Conservation (phyloP, 2,797 vertebrate species). For the Brachymystax lenok region DNA sequence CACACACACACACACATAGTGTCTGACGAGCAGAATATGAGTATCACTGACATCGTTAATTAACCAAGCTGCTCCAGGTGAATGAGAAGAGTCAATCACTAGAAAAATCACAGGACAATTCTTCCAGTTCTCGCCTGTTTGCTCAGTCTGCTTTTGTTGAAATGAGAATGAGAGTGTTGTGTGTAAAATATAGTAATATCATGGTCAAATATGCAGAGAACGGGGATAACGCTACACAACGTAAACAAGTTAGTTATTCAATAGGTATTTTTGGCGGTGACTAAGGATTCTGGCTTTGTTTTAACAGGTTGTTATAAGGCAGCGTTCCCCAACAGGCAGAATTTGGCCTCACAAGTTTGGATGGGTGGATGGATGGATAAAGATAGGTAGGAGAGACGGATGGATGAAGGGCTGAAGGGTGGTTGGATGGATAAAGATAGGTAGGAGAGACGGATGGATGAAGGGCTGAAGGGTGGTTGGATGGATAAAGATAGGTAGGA, state of each 20-base stretch:
- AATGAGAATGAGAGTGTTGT: slow-evolving; percentile 23
- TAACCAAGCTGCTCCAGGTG: slow-evolving; percentile 48
- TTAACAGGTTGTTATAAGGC: slow-evolving; percentile 19
- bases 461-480: too few species aligned
- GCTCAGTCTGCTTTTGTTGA: slow-evolving; percentile 30
- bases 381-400: too few species aligned
- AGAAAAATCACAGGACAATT: slow-evolving; percentile 43
- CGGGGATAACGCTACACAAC: slow-evolving; percentile 21
- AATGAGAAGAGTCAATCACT: slow-evolving; percentile 54
- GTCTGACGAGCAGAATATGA: slow-evolving; percentile 35
- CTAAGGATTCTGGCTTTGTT: not conserved
- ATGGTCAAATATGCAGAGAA: slow-evolving; percentile 8
- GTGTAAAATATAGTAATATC: not conserved
- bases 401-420: too few species aligned
- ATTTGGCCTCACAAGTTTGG: too few species aligned
- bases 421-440: too few species aligned
- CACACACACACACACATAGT: too few species aligned
- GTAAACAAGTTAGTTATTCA: slow-evolving; percentile 18
- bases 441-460: too few species aligned
- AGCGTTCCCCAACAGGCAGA: not conserved
- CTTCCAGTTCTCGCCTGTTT: slow-evolving; percentile 40
- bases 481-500: too few species aligned
- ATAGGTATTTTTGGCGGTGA: not conserved
- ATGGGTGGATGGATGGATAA: too few species aligned
- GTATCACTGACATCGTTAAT: slow-evolving; percentile 68